A percentile compares a stretch with the other conserved stretches of the same genome.
phyloP scores from a whole-genome alignment of 2,888 invertebrate species.

The Cylloceria caligata region DNA sequence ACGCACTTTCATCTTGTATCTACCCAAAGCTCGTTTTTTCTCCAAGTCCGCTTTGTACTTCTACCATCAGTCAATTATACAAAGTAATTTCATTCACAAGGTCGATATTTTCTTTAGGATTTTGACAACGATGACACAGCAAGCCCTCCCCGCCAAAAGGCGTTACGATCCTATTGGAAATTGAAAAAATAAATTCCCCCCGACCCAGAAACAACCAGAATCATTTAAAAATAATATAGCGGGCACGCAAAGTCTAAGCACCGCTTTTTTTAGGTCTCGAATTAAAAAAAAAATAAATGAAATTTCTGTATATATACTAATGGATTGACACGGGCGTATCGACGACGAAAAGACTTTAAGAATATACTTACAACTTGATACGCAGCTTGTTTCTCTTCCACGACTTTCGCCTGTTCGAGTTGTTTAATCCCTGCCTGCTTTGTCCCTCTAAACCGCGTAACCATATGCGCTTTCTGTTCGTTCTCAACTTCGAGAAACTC shows the following conservation, averaged over 20 bases:
- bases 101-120: background rate
- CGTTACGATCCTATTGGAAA: too few relatives aligned
- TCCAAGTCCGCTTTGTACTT: constrained; percentile 88
- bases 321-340: background rate
- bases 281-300: too few relatives aligned
- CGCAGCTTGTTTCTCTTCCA: constrained; percentile 88
- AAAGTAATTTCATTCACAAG: constrained; percentile 45
- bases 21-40: constrained; percentile 87
- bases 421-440: constrained; percentile 88
- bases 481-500: constrained; percentile 92
- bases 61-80: constrained; percentile 69
- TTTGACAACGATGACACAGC: too few relatives aligned
- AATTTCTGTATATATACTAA: background rate
- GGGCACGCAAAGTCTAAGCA: too few relatives aligned
- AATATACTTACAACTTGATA: constrained; percentile 85
- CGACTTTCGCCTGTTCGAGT: constrained; percentile 87
- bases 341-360: background rate
- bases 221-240: too few relatives aligned
- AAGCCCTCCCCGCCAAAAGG: too few relatives aligned
- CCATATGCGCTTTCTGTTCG: constrained; percentile 90
- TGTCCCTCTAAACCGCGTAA: constrained; percentile 88
- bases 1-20: constrained; percentile 85
- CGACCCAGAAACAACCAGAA: too few relatives aligned
- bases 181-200: too few relatives aligned
- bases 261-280: too few relatives aligned